phyloP scores from a whole-genome alignment of 1,140 invertebrate genomes.

The Agraylea sexmaculata region DNA sequence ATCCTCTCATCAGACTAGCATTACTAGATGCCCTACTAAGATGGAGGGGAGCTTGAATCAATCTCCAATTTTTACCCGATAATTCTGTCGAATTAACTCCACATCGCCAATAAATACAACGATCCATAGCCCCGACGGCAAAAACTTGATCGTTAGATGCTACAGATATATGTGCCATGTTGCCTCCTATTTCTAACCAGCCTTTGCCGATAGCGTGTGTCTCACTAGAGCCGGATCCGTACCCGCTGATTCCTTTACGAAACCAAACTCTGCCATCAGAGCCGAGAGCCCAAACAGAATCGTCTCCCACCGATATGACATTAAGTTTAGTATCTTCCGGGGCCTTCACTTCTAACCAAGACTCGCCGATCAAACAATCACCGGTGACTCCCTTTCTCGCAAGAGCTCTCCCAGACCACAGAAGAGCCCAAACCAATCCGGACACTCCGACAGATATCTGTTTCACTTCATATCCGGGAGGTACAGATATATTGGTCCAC shows the following conservation, averaged over 20 bases:
- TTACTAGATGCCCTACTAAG: conserved; percentile 66
- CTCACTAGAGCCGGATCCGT: conserved; percentile 54
- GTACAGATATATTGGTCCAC: conserved; percentile 67
- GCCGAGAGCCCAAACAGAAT: conserved; percentile 77
- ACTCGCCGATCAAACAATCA: conserved; percentile 59
- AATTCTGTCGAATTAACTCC: conserved; percentile 65
- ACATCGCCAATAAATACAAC: conserved; percentile 64
- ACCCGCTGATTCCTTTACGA: conserved; percentile 68
- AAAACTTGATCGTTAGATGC: conserved; percentile 74
- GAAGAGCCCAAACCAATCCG: conserved; percentile 73
- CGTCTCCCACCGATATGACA: conserved; percentile 72
- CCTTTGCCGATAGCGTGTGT: conserved; percentile 59
- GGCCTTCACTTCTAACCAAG: conserved; percentile 70
- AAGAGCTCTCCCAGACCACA: conserved; percentile 68
- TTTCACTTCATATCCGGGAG: conserved; percentile 63
- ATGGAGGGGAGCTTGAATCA: conserved; percentile 62
- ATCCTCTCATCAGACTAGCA: conserved; percentile 39
- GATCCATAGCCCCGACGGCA: conserved; percentile 49
- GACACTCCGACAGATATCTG: conserved; percentile 73
- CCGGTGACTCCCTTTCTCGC: conserved; percentile 66
- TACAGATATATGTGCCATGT: conserved; percentile 71
- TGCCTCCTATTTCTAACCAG: conserved; percentile 77
- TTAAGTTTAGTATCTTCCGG: conserved; percentile 55
- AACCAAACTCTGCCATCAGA: conserved; percentile 83
- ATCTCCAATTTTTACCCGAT: conserved; percentile 78